These are phyloP conservation scores for Catagonus wagneri DNA, from an alignment of 2,113 vertebrate genomes.

Conservation along the genomic window DNA sequence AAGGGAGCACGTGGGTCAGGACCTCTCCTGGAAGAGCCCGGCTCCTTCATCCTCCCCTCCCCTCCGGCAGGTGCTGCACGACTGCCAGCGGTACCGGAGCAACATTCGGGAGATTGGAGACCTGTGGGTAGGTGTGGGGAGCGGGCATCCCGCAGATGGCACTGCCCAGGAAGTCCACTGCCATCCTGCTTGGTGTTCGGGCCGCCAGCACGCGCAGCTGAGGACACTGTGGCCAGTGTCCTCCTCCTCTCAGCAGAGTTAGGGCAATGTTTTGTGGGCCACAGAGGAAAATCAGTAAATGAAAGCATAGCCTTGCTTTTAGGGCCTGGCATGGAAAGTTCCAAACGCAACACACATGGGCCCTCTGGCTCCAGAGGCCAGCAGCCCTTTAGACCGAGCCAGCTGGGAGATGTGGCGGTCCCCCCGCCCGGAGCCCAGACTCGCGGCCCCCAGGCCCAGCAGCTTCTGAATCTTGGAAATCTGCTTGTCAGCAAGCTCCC, in stretches of 20 bases:
- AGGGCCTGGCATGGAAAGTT: background rate
- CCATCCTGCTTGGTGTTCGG: fast-evolving
- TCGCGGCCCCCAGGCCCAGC: fast-evolving
- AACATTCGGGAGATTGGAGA: slow-evolving; percentile 93
- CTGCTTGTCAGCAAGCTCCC: fast-evolving
- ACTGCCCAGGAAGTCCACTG: fast-evolving
- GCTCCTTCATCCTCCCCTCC: fast-evolving
- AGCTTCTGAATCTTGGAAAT: background rate
- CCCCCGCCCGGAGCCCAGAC: fast-evolving
- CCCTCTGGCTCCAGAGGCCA: background rate
- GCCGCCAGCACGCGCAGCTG: fast-evolving
- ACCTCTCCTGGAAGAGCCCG: fast-evolving
- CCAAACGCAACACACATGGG: fast-evolving
- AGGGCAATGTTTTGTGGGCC: fast-evolving
- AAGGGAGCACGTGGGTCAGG: fast-evolving
- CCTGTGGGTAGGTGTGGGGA: slow-evolving; percentile 92
- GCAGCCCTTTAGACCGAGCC: background rate
- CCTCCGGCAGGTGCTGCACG: slow-evolving; percentile 92
- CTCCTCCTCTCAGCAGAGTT: background rate
- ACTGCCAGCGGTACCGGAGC: slow-evolving; percentile 96
- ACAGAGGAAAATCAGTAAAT: fast-evolving
- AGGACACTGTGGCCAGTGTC: fast-evolving
- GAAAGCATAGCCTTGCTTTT: background rate
- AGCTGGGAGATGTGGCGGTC: fast-evolving
- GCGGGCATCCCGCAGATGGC: fast-evolving